Evolutionary conservation across 2,797 vertebrate genomes (phyloP).

Genomic region (Eupleurogrammus muticus): DNA sequence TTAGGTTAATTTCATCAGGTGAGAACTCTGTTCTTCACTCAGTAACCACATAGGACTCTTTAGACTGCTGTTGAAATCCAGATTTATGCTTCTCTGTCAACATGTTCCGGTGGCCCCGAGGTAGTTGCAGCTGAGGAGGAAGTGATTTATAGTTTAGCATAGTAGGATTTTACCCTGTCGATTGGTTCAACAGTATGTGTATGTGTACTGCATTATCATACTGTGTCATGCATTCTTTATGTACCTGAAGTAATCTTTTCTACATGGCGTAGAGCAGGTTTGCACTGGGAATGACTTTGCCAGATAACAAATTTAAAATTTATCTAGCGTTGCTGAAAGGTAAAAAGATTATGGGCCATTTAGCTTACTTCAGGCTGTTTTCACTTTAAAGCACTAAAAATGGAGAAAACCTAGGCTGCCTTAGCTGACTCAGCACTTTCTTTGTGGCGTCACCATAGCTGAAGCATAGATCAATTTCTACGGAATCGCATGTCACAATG

Average conservation of each 20-base stretch:
- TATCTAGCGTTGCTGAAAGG: not conserved
- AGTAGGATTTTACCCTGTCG: constrained; percentile 7
- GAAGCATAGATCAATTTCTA: not conserved
- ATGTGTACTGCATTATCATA: not conserved
- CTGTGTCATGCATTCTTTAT: constrained; percentile 11
- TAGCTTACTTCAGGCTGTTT: not conserved
- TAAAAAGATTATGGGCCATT: not conserved
- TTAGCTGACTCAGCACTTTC: not conserved
- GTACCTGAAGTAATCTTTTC: not conserved
- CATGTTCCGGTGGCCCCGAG: constrained; percentile 14
- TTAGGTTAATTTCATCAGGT: constrained; percentile 34
- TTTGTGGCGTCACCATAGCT: not conserved
- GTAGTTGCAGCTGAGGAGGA: not conserved
- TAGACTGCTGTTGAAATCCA: constrained; percentile 40
- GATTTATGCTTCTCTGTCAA: constrained; percentile 34
- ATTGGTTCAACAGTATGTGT: not conserved
- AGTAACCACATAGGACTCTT: constrained; percentile 1
- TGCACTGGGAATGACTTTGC: not conserved
- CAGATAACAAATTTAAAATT: not conserved
- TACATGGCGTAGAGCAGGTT: not conserved
- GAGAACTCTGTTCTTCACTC: constrained; percentile 1
- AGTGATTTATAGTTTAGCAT: constrained; percentile 17
- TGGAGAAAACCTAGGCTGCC: not conserved
- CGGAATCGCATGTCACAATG: not conserved
- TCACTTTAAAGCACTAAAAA: not conserved